A percentile compares a stretch with the other conserved stretches of the same genome.
phyloP scores from a whole-genome alignment of 1,140 invertebrate genomes.

The Heterodera schachtii region DNA sequence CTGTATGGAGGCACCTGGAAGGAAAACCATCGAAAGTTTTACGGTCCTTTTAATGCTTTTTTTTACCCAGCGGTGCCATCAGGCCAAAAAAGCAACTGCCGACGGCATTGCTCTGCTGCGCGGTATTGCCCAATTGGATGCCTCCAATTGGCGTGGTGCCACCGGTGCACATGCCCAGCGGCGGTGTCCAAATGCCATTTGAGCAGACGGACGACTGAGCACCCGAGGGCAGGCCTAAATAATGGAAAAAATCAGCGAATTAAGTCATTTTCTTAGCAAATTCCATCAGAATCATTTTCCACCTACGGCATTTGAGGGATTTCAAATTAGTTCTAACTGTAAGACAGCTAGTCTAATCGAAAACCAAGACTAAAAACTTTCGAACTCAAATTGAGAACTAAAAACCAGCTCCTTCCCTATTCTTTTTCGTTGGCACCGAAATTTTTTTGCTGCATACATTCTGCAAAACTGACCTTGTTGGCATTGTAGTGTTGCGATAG shows the following conservation, averaged over 20 bases:
- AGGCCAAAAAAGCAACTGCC: conserved; percentile 2
- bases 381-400: too few relatives aligned
- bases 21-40: not conserved
- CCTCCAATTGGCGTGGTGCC: not conserved
- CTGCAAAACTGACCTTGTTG: not conserved
- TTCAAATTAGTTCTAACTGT: too few relatives aligned
- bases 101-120: conserved; percentile 8
- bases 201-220: conserved; percentile 10
- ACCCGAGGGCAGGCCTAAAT: conserved; percentile 11
- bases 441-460: too few relatives aligned
- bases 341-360: too few relatives aligned
- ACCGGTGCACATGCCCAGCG: conserved; percentile 16
- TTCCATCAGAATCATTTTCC: too few relatives aligned
- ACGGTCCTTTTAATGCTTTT: not conserved
- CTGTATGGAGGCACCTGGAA: conserved; percentile 19
- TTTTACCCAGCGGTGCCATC: conserved; percentile 15
- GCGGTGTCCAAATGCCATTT: conserved; percentile 18
- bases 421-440: too few relatives aligned
- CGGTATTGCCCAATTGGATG: conserved; percentile 11
- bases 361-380: too few relatives aligned
- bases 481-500: conserved; percentile 18
- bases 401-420: too few relatives aligned
- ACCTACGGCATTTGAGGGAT: too few relatives aligned
- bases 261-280: too few relatives aligned
- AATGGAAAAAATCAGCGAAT: not conserved